Evolutionary conservation across 2,797 vertebrate genomes (phyloP), one percentile per base, ranked within the genome.

Genomic region (Schizothorax lantsangensis): DNA sequence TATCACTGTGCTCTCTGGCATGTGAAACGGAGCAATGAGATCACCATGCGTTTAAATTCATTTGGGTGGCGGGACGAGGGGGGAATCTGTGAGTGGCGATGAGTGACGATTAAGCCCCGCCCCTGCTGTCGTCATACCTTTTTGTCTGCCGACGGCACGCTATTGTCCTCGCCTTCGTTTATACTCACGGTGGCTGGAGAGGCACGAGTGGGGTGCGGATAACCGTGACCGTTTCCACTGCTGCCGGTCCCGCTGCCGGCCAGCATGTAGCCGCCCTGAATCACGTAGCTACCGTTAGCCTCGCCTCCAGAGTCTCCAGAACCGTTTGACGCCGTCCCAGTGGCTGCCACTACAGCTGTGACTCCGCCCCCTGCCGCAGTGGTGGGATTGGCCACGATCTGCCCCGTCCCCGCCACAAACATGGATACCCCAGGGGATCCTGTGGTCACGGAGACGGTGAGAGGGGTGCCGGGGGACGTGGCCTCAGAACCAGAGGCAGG

Each of bases 161-260:
- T 96, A 95, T 94, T 94, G 93, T 96, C 96, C 92, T 96, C 96
- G 91, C 95, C 95, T 92, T 96, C 96, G 90, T 95, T 96, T 93
- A 96, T 95, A 96, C 97, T 98, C 95, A 98, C 97, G 79, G 97
- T 98, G 94, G 97, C 96, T 88, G 97, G 97, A 57, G 97, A 98
- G 94, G 97, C 96, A 83, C 97, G 97, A 91, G 97, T 96, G 89
- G 95, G 97, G 90, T 97, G 97, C 40, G 97, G 96, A 93, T 97
- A 98, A 93, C 93, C 96, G 93, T 98, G 97, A 90, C 95, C 95
- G 90, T 94, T 96, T 89, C 93, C 91, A 62, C 93, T 90, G 54
- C 92, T 88, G 79, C 92, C 91, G 84, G 91, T 93, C 71, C 92
- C 92, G 86, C 90, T 92, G 93, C 93, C 90, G 90, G 97, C 95